Conservation (phyloP, 2,113 vertebrate species). For the Bolborhynchus lineola region DNA sequence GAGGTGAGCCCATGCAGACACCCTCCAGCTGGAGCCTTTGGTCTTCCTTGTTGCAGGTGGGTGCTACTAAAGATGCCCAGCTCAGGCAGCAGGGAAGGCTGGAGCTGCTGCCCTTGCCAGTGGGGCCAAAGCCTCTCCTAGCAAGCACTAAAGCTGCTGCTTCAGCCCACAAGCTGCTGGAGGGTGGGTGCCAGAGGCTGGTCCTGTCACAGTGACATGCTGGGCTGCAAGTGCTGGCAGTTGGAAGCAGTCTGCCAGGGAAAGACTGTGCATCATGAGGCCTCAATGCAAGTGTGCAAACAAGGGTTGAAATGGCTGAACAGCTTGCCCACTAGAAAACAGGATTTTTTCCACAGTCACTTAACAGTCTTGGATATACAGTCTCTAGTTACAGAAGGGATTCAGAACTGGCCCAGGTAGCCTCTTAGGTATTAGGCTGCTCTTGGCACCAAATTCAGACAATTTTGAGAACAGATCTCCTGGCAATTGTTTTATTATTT, state of each 20-base stretch:
- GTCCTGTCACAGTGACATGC: neutral
- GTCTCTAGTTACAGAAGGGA: constrained; percentile 24
- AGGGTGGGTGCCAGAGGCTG: rapidly evolving
- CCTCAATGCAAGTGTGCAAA: neutral
- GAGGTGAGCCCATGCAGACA: rapidly evolving
- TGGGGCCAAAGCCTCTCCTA: rapidly evolving
- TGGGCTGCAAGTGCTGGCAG: neutral
- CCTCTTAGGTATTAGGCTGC: constrained; percentile 21
- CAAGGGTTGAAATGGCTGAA: constrained; percentile 7
- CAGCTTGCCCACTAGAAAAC: neutral
- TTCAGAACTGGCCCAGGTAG: constrained; percentile 7
- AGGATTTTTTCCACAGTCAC: neutral
- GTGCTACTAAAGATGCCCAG: neutral
- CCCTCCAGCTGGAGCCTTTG: rapidly evolving
- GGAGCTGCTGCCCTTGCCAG: neutral
- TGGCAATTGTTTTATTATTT: neutral
- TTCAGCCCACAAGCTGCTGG: rapidly evolving
- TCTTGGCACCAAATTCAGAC: constrained; percentile 68
- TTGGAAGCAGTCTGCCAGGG: neutral
- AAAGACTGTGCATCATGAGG: neutral
- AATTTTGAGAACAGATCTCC: constrained; percentile 56
- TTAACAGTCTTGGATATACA: neutral
- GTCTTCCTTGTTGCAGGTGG: neutral
- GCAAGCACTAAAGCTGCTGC: neutral
- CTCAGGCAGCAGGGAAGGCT: neutral